Conservation (phyloP, 1,140 invertebrate genomes). For the Drosophila pallidifrons region DNA sequence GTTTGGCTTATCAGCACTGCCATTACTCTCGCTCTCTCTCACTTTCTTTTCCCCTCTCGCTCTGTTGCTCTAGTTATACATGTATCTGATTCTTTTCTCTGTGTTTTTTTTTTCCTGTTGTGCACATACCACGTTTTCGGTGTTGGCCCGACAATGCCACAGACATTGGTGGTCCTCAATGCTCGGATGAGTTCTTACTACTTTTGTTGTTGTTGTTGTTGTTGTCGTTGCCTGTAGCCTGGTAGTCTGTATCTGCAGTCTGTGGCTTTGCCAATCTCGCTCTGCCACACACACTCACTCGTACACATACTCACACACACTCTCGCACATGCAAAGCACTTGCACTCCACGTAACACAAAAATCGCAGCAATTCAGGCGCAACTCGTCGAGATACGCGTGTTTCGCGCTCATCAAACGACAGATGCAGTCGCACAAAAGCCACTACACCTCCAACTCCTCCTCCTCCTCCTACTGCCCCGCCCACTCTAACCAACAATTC, state of each 20-base stretch:
- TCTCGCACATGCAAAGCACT: background rate
- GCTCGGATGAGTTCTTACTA: constrained; percentile 43
- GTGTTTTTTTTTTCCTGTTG: background rate
- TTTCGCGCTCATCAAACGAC: constrained; percentile 44
- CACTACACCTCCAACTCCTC: background rate
- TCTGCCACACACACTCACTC: constrained; percentile 23
- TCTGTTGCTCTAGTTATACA: constrained; percentile 5
- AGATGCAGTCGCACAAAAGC: constrained; percentile 3
- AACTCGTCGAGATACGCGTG: constrained; percentile 70
- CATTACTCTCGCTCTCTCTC: background rate
- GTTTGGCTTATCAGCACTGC: constrained; percentile 48
- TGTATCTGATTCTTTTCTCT: constrained; percentile 12
- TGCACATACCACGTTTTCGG: constrained; percentile 39
- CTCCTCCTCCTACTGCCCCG: background rate
- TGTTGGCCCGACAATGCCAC: constrained; percentile 61
- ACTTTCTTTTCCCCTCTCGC: constrained; percentile 5
- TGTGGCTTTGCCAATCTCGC: constrained; percentile 74
- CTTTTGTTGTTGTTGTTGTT: constrained; percentile 45
- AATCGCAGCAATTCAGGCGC: constrained; percentile 74
- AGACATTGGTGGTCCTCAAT: constrained; percentile 26
- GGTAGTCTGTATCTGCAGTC: constrained; percentile 8
- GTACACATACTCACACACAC: background rate
- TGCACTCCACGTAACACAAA: constrained; percentile 58
- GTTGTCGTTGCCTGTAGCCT: constrained; percentile 30
- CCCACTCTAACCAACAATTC: background rate